These are phyloP conservation scores for Rhysida immarginata DNA, from an alignment of 1,140 invertebrate species.

Conservation along the genomic window DNA sequence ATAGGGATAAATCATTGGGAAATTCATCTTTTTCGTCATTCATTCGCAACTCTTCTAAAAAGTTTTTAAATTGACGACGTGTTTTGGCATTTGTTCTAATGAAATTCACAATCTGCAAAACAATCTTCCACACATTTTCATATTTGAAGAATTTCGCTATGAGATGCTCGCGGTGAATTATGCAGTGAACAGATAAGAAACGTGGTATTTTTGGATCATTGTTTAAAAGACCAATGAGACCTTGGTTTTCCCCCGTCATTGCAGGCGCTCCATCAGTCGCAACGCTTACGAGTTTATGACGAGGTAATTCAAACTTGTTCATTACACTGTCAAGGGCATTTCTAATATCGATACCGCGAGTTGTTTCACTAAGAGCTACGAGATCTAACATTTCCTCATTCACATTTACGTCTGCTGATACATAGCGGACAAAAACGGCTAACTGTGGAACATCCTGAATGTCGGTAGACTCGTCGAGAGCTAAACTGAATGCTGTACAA, in stretches of 20 bases:
- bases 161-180: neutral
- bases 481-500: slow-evolving; percentile 1
- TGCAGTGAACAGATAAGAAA: slow-evolving; percentile 8
- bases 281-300: neutral
- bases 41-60: slow-evolving; percentile 9
- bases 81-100: slow-evolving; percentile 7
- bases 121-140: slow-evolving; percentile 3
- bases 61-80: slow-evolving; percentile 9
- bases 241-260: slow-evolving; percentile 11
- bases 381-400: slow-evolving; percentile 6
- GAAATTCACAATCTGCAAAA: slow-evolving; percentile 7
- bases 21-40: neutral
- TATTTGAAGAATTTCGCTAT: slow-evolving; percentile 8
- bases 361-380: slow-evolving; percentile 7
- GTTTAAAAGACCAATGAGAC: slow-evolving; percentile 9
- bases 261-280: slow-evolving; percentile 13
- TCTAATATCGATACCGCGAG: neutral
- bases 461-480: slow-evolving; percentile 7
- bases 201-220: slow-evolving; percentile 4
- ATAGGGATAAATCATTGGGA: slow-evolving; percentile 10
- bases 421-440: slow-evolving; percentile 10
- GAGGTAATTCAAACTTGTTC: neutral
- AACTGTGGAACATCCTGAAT: slow-evolving; percentile 8
- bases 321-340: neutral
- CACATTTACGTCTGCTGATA: slow-evolving; percentile 5